Evolutionary conservation across 2,113 vertebrate genomes (phyloP), one percentile per base, ranked within the genome.

Genomic region (Lynx canadensis): DNA sequence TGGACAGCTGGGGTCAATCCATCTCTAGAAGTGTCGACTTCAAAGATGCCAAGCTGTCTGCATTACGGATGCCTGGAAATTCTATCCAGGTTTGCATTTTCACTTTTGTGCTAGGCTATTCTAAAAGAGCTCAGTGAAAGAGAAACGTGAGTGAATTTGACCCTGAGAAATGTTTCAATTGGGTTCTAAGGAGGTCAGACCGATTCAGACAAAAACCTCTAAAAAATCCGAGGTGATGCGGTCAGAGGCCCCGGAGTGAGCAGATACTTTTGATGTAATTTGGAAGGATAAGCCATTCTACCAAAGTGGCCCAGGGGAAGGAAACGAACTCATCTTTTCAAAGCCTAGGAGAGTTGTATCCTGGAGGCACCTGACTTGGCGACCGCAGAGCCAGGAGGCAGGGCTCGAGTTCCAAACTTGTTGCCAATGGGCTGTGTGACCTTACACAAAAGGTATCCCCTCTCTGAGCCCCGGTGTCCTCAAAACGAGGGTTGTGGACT

Each of bases 401-500:
- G 52, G 5, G 9, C 21, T 80, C 31, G 18, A 2, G 12, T 19
- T n/a, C 4, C 48, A 50, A 48, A 1, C 23, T 68, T 31, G 5
- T 23, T 68, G 50, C 69, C 66, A 8, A 12, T 33, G 10, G 89
- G 76, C 95, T 38, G 19, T 81, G 65, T 89, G 73, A 21, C 15
- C 33, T 85, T 74, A 33, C 38, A 33, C 52, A 27, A 86, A n/a
- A 63, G 36, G 45, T 2, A 19, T 3, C 4, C 8, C 50, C 27
- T 85, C 73, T 92, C 94, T 92, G 87, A 94, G n/a, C 1, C 52
- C 71, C 41, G 5, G 48, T 87, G 92, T 89, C 11, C 18, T 95
- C 38, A n/a, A 95, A 84, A 38, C 27, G 36, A 36, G 27, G 18
- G 12, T 52, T 86, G 82, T 4, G 55, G 55, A 83, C 19, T 27